phyloP scores from a whole-genome alignment of 2,888 invertebrate species.

The Scaptomyza tumidula region DNA sequence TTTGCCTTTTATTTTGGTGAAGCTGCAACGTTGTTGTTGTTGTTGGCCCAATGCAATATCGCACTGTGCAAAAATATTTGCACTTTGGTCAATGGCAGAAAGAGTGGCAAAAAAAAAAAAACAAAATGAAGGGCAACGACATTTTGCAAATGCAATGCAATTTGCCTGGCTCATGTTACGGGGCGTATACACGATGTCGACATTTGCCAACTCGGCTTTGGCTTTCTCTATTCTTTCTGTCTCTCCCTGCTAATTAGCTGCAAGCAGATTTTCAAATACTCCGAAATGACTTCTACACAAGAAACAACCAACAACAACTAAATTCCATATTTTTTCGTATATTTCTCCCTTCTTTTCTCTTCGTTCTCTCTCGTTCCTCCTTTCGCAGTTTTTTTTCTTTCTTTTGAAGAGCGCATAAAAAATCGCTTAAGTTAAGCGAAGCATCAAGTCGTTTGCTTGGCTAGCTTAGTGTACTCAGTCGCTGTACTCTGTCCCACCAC shows the following conservation, averaged over 20 bases:
- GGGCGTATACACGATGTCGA: slow-evolving; percentile 72
- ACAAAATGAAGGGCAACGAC: background rate
- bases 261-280: slow-evolving; percentile 64
- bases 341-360: background rate
- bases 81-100: slow-evolving; percentile 15
- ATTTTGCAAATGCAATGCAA: slow-evolving; percentile 53
- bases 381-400: background rate
- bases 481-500: slow-evolving; percentile 30
- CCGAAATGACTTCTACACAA: slow-evolving; percentile 11
- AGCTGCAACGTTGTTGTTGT: background rate
- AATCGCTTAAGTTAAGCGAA: slow-evolving; percentile 80
- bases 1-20: slow-evolving; percentile 20
- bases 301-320: slow-evolving; percentile 25
- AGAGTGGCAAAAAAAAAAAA: slow-evolving; percentile 15
- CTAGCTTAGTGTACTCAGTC: slow-evolving; percentile 49
- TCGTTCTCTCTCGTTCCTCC: background rate
- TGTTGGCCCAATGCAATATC: slow-evolving; percentile 45
- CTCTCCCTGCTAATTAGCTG: slow-evolving; percentile 67
- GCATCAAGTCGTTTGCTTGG: slow-evolving; percentile 79
- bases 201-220: slow-evolving; percentile 63
- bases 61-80: slow-evolving; percentile 54
- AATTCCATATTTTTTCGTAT: slow-evolving; percentile 53
- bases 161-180: slow-evolving; percentile 62
- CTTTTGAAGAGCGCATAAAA: slow-evolving; percentile 64
- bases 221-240: background rate